Conservation (phyloP, 2,113 vertebrate species). For the Stegastes partitus region DNA sequence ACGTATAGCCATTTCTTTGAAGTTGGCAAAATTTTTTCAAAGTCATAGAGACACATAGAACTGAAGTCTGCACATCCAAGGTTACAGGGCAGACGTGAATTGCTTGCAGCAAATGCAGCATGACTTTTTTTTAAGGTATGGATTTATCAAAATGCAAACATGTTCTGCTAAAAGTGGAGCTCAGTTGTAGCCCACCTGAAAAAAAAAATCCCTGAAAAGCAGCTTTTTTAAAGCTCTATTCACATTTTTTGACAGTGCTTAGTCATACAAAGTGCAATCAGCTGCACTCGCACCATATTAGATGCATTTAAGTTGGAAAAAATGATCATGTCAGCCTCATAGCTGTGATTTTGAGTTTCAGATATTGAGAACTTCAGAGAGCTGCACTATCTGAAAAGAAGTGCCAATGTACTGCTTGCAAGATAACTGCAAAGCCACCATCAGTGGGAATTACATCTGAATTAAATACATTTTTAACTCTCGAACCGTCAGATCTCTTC, state of each 20-base stretch:
- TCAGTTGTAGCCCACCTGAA: neutral
- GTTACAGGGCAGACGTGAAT: neutral
- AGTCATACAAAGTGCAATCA: neutral
- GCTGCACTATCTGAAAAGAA: neutral
- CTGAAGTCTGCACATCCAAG: no score
- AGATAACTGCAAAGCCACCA: neutral
- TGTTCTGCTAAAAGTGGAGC: neutral
- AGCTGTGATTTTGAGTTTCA: neutral
- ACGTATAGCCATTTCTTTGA: neutral
- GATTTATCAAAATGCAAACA: neutral
- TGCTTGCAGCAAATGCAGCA: neutral
- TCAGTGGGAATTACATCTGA: neutral
- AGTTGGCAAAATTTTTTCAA: no score
- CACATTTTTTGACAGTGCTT: neutral
- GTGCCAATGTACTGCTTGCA: neutral
- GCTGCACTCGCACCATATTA: neutral
- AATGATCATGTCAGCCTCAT: neutral
- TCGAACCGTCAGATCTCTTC: neutral
- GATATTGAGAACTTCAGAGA: conserved; percentile 2
- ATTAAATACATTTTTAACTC: neutral
- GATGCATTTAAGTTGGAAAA: neutral
- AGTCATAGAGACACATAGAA: no score
- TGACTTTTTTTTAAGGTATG: neutral
- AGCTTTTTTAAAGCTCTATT: neutral
- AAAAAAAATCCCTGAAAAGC: neutral